A percentile compares a stretch with the other conserved stretches of the same genome.
Conservation (phyloP, 2,888 invertebrate genomes). For the Drosophila ustulata region DNA sequence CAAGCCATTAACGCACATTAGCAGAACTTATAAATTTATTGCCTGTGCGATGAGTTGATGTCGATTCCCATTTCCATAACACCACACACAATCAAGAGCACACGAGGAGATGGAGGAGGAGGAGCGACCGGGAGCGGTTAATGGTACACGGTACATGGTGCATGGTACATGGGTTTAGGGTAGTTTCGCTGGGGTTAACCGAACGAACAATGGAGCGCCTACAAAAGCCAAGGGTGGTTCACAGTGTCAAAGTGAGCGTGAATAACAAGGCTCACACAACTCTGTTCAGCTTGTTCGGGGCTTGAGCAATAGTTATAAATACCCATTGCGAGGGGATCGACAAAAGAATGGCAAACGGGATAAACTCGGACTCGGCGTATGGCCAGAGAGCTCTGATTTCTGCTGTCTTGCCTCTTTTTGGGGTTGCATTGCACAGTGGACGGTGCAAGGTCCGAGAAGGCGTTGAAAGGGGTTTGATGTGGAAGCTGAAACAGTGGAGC, state of each 20-base stretch:
- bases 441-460: background rate
- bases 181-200: conserved; percentile 32
- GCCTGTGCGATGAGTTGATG: conserved; percentile 48
- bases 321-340: conserved; percentile 28
- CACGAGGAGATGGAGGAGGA: background rate
- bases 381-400: background rate
- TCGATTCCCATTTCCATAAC: conserved; percentile 29
- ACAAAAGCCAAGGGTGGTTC: conserved; percentile 23
- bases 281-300: conserved; percentile 5
- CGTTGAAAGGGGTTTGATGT: background rate
- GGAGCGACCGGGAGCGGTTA: background rate
- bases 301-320: conserved; percentile 17
- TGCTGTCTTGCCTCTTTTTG: background rate
- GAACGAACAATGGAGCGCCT: conserved; percentile 41
- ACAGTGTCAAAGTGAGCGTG: conserved; percentile 70
- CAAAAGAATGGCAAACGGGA: background rate
- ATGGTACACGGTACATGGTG: background rate
- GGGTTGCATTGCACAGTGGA: background rate
- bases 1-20: conserved; percentile 80
- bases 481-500: background rate
- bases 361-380: background rate
- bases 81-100: background rate
- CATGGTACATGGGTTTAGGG: conserved; percentile 15
- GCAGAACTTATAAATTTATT: conserved; percentile 79
- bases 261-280: conserved; percentile 34